Percentiles rank a stretch among this genome's conserved stretches.
Conservation (phyloP, 2,113 vertebrate species). For the Capra hircus region DNA sequence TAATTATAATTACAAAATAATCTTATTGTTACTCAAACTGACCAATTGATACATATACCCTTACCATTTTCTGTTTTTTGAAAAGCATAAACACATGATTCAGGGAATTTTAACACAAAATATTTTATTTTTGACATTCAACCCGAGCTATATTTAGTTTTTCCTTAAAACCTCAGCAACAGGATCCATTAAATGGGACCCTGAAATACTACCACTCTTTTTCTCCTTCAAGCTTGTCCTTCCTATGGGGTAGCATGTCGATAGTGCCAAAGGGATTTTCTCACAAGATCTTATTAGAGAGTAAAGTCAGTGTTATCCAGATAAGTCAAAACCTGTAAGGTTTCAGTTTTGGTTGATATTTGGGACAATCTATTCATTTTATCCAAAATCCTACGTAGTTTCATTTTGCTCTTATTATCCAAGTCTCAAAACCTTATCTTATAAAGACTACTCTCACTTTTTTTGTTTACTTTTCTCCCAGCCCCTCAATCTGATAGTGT, state of each 20-base stretch:
- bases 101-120: neutral
- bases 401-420: neutral
- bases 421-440: neutral
- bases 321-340: neutral
- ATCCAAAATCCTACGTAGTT: neutral
- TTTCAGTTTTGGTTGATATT: neutral
- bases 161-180: neutral
- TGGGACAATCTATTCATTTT: neutral
- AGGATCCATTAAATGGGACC: neutral
- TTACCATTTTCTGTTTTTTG: neutral
- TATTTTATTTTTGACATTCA: neutral
- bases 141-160: neutral
- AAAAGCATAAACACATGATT: neutral
- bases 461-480: neutral
- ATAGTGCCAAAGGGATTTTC: neutral
- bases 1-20: neutral
- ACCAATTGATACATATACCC: neutral
- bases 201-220: neutral
- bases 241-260: neutral
- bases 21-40: neutral
- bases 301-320: neutral
- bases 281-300: neutral
- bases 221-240: neutral
- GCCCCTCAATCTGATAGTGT: neutral
- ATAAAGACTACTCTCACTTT: neutral